phyloP scores from a whole-genome alignment of 2,113 vertebrate species.

The Nyctereutes procyonoides region DNA sequence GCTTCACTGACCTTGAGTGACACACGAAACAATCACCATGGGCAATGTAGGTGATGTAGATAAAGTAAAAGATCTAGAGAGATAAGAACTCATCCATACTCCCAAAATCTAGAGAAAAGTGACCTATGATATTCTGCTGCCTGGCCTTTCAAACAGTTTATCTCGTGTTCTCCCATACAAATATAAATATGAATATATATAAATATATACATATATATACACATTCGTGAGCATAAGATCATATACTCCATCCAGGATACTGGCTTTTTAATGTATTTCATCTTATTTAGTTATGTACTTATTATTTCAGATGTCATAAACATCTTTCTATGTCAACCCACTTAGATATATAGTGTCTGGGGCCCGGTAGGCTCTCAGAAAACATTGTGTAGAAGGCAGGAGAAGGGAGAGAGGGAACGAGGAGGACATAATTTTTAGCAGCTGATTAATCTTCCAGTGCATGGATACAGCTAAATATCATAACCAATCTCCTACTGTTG shows the following conservation, averaged over 20 bases:
- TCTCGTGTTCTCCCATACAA: background rate
- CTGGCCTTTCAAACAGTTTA: background rate
- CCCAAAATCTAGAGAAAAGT: background rate
- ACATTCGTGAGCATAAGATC: background rate
- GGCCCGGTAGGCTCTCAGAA: background rate
- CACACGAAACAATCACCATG: background rate
- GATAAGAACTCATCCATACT: too few relatives aligned
- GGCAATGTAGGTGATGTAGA: rapidly evolving
- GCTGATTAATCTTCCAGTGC: background rate
- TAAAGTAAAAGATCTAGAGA: background rate
- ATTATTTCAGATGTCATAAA: conserved; percentile 14
- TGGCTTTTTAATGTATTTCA: conserved; percentile 26
- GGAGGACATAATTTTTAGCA: background rate
- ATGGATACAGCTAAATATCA: background rate
- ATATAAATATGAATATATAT: conserved; percentile 6
- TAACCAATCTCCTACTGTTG: background rate
- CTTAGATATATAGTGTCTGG: background rate
- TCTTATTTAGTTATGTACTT: conserved; percentile 51
- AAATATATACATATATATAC: background rate
- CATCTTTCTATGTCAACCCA: background rate
- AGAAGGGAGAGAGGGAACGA: rapidly evolving
- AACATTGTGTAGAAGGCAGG: background rate
- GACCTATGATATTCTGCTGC: background rate
- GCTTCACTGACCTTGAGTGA: background rate
- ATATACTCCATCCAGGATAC: background rate